phyloP scores from a whole-genome alignment of 2,888 invertebrate genomes.

The Melangyna quadrimaculata region DNA sequence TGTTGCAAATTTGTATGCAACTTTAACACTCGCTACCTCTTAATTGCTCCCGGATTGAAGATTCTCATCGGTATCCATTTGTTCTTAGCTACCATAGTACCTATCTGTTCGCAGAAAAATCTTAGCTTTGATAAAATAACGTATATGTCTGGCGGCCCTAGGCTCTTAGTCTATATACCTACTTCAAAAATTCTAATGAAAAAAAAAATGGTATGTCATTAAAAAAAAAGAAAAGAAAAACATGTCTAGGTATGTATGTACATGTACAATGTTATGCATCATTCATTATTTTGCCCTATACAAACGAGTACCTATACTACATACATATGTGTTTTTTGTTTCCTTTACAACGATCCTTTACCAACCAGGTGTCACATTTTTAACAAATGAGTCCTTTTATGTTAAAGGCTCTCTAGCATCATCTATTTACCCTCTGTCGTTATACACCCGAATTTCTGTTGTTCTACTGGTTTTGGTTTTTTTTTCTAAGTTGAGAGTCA shows the following conservation, averaged over 20 bases:
- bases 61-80: too few species aligned
- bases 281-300: not conserved
- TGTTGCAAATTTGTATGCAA: too few species aligned
- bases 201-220: not conserved
- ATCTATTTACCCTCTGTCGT: constrained; percentile 29
- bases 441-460: constrained; percentile 30
- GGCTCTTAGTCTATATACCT: too few species aligned
- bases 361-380: constrained; percentile 62
- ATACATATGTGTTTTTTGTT: not conserved
- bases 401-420: constrained; percentile 18
- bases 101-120: too few species aligned
- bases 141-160: too few species aligned
- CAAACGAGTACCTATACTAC: not conserved
- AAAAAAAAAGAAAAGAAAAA: not conserved
- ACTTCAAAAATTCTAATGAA: not conserved
- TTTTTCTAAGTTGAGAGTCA: not conserved
- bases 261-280: not conserved
- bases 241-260: not conserved
- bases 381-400: constrained; percentile 62
- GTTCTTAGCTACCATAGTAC: too few species aligned
- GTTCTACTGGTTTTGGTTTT: constrained; percentile 24
- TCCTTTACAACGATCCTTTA: constrained; percentile 8
- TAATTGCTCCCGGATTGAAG: too few species aligned
- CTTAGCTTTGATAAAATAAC: too few species aligned
- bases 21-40: too few species aligned